phyloP scores from a whole-genome alignment of 2,113 vertebrate genomes.

The Xiphophorus maculatus region DNA sequence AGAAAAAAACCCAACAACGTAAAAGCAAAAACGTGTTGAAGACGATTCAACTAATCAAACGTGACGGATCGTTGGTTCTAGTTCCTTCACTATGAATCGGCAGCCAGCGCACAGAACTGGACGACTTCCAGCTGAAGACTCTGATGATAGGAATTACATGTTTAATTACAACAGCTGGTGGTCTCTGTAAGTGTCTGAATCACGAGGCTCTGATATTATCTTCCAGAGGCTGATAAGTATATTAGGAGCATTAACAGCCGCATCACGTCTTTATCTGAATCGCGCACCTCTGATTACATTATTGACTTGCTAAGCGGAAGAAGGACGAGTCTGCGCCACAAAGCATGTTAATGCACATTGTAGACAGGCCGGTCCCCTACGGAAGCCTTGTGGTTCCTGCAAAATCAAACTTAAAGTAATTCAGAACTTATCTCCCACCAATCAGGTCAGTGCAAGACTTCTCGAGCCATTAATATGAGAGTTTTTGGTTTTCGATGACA shows the following conservation, averaged over 20 bases:
- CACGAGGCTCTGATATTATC: not conserved
- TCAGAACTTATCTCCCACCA: too few relatives aligned
- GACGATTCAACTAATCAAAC: not conserved
- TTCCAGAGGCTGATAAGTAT: constrained; percentile 29
- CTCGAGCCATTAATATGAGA: not conserved
- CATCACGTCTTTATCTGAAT: constrained; percentile 51
- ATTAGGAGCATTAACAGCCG: constrained; percentile 38
- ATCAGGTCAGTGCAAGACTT: not conserved
- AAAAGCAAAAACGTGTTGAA: not conserved
- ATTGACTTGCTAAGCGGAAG: not conserved
- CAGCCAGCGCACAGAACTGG: not conserved
- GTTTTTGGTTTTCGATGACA: too few relatives aligned
- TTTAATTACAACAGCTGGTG: not conserved
- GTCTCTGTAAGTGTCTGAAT: not conserved
- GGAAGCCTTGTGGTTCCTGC: not conserved
- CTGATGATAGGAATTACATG: not conserved
- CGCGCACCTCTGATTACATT: constrained; percentile 23
- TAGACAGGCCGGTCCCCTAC: not conserved
- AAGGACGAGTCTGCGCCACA: not conserved
- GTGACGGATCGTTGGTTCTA: not conserved
- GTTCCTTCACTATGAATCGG: not conserved
- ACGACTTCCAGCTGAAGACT: not conserved
- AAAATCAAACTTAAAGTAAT: not conserved
- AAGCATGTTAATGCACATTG: not conserved
- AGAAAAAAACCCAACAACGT: too few relatives aligned